Base-by-base conservation (phyloP, 1,140 invertebrate species). In the Drosophila nasuta region DNA sequence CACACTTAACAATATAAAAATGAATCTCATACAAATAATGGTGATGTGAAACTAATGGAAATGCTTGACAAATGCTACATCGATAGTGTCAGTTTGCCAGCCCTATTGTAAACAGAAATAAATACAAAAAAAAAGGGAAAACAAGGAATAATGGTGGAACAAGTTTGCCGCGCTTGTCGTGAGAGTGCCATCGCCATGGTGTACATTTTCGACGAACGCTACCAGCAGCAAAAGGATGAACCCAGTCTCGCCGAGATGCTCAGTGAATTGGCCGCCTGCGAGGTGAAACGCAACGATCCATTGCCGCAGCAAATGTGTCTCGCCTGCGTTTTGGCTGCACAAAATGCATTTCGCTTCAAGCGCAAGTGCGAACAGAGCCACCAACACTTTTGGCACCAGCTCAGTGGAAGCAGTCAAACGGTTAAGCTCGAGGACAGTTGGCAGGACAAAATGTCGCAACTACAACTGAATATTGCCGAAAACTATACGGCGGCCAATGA, bases 271-370 rank as follows among this genome's bases (percentile, higher is more conserved):
- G 67, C 71, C 8, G 51, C 57, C 38, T 74, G 49, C 11, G 71
- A 69, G 17, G 65, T 74, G 5, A 60, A 17, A 15, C 49, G 51
- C 11, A 30, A 69, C 17, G 71, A 74, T 38, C 57, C 65, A 5
- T 15, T 74, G 20, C 71, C 71, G 11, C 71, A 74, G 57, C 57
- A 74, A 46, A 56, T 74, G 49, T 74, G 71, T 57, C n/a, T 41
- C 8, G 13, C 48, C 8, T 74, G 71, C 49, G 49, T 62, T 1
- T 1, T 28, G 3, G 65, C 41, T 1, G 71, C 49, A 1, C 38
- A 68, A n/a, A 43, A 46, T 35, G 67, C 33, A 8, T 74, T 56
- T 11, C 33, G 57, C 5, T 74, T 74, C 20, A 74, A 69, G 33
- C 71, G 65, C 3, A 46, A 68, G 11, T 74, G 65, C 49, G 65